Evolutionary conservation across 2,113 vertebrate species (phyloP).

Genomic region (Danionella cerebrum): DNA sequence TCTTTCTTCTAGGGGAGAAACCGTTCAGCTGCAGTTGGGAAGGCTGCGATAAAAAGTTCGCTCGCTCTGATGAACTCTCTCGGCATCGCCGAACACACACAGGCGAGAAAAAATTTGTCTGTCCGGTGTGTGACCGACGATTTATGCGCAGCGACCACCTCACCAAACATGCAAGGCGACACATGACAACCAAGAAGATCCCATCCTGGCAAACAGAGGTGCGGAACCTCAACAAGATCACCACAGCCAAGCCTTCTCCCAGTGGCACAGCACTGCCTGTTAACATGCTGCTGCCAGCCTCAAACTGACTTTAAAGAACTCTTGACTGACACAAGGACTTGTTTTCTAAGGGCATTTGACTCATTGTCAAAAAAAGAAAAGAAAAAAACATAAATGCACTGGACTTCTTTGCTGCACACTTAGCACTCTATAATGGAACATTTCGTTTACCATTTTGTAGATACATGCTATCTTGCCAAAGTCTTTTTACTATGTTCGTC

Average conservation of each 20-base stretch:
- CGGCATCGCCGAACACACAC: constrained; percentile 94
- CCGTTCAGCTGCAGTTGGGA: constrained; percentile 96
- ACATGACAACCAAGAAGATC: constrained; percentile 84
- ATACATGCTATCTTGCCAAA: constrained; percentile 69
- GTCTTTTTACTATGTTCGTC: constrained; percentile 65
- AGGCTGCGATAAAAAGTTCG: constrained; percentile 91
- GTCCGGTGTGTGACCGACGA: constrained; percentile 84
- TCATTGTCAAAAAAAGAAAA: constrained; percentile 50
- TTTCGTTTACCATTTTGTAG: constrained; percentile 61
- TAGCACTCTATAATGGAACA: constrained; percentile 48
- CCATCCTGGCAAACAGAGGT: constrained; percentile 89
- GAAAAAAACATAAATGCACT: constrained; percentile 61
- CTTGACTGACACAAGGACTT: constrained; percentile 44
- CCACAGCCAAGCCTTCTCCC: constrained; percentile 55
- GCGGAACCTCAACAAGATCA: constrained; percentile 73
- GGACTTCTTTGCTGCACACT: constrained; percentile 59
- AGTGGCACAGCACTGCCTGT: constrained; percentile 56
- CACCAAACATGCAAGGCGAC: constrained; percentile 90
- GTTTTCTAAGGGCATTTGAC: constrained; percentile 45
- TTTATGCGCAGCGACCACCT: constrained; percentile 98
- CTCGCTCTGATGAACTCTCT: constrained; percentile 92
- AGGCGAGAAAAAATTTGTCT: constrained; percentile 92
- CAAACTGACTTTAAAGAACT: constrained; percentile 45
- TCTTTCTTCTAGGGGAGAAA: constrained; percentile 77
- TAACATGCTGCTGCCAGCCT: constrained; percentile 66